phyloP scores from a whole-genome alignment of 2,797 vertebrate genomes.

The Oreochromis mossambicus region DNA sequence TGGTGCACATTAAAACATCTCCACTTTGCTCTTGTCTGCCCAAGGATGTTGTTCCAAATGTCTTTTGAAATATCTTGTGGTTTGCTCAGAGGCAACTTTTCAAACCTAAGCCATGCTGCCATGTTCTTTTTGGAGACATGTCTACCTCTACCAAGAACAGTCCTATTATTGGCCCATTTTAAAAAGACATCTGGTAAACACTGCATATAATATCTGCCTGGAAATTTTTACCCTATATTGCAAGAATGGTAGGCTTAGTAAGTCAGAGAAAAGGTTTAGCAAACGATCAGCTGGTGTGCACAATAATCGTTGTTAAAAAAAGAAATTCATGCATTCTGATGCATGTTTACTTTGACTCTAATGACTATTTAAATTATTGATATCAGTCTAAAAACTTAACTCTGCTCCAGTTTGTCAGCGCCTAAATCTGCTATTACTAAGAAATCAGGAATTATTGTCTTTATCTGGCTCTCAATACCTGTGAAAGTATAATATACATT shows the following conservation, averaged over 20 bases:
- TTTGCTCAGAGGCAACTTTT: not conserved
- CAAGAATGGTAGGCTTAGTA: not conserved
- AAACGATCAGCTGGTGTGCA: not conserved
- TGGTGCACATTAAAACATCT: not conserved
- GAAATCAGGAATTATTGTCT: constrained; percentile 20
- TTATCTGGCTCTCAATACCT: constrained; percentile 22
- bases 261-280: not conserved
- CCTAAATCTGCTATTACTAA: not conserved
- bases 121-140: not conserved
- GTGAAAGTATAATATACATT: constrained; percentile 9
- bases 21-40: not conserved
- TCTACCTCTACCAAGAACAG: not conserved
- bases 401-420: not conserved
- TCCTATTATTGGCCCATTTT: not conserved
- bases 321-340: not conserved
- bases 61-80: not conserved
- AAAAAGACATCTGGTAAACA: not conserved
- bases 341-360: not conserved
- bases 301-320: not conserved
- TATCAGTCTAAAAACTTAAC: not conserved
- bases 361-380: not conserved
- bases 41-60: not conserved
- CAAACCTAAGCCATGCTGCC: not conserved
- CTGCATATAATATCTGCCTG: not conserved
- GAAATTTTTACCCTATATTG: not conserved